phyloP scores from a whole-genome alignment of 37 sponge, comb jelly and placozoan genomes.

The Tethya wilhelma region DNA sequence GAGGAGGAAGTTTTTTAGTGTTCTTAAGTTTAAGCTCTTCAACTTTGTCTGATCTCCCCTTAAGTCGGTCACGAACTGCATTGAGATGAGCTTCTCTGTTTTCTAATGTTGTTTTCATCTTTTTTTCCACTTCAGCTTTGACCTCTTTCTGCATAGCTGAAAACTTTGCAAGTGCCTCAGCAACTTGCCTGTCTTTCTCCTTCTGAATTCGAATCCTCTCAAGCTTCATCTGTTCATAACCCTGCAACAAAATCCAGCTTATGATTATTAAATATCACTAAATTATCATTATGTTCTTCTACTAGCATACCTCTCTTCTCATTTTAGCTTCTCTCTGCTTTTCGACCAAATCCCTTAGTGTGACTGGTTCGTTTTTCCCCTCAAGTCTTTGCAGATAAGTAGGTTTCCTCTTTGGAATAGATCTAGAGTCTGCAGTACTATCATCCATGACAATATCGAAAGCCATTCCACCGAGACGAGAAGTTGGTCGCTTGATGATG shows the following conservation, averaged over 20 bases:
- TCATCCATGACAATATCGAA: conserved; percentile 10
- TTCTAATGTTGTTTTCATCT: neutral
- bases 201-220: conserved; percentile 17
- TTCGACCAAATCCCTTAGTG: conserved; percentile 17
- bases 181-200: conserved; percentile 30
- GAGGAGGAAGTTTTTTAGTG: neutral
- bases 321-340: conserved; percentile 18
- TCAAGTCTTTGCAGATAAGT: neutral
- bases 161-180: conserved; percentile 32
- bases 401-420: conserved; percentile 9
- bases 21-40: neutral
- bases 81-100: neutral
- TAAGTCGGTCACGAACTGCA: neutral
- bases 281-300: neutral
- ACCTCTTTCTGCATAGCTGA: conserved; percentile 6
- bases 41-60: neutral
- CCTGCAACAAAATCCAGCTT: neutral
- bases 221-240: conserved; percentile 3
- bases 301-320: conserved; percentile 23
- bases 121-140: neutral
- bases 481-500: conserved; percentile 10
- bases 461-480: conserved; percentile 24
- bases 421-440: neutral
- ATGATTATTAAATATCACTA: neutral
- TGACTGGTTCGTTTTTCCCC: neutral